These are phyloP conservation scores for Euplexia lucipara DNA, from an alignment of 2,888 invertebrate species.

Conservation along the genomic window DNA sequence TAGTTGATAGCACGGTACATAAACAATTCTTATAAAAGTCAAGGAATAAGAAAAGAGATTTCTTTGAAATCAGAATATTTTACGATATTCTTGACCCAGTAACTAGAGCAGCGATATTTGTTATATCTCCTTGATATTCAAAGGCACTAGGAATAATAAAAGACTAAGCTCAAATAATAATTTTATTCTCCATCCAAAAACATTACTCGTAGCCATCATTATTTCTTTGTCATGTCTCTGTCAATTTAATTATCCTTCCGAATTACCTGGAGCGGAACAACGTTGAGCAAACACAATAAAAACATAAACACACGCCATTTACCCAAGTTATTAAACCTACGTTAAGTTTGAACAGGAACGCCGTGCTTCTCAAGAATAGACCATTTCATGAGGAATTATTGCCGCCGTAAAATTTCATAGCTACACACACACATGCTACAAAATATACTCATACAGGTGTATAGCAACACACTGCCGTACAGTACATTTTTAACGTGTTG, in stretches of 20 bases:
- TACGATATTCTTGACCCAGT: conserved; percentile 9
- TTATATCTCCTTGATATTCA: conserved; percentile 28
- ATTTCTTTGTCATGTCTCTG: conserved; percentile 35
- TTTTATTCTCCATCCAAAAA: conserved; percentile 12
- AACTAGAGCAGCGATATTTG: conserved; percentile 11
- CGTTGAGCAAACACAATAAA: conserved; percentile 54
- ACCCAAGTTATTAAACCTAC: conserved; percentile 54
- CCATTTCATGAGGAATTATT: conserved; percentile 50
- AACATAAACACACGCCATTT: conserved; percentile 51
- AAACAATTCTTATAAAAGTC: conserved; percentile 20
- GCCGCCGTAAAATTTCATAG: conserved; percentile 59
- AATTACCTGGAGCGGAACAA: conserved; percentile 37
- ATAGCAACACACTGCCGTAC: conserved; percentile 17
- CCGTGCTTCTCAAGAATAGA: conserved; percentile 42
- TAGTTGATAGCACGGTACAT: background rate
- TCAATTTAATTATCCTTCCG: conserved; percentile 50
- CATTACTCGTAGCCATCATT: conserved; percentile 30
- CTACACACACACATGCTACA: conserved; percentile 32
- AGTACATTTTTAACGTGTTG: conserved; percentile 37
- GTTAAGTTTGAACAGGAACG: conserved; percentile 43
- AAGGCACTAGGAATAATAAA: conserved; percentile 6
- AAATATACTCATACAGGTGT: conserved; percentile 42
- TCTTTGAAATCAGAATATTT: conserved; percentile 10
- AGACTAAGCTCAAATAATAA: conserved; percentile 12
- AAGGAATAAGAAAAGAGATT: conserved; percentile 16